A percentile compares a stretch with the other conserved stretches of the same genome.
phyloP scores from a whole-genome alignment of 2,888 invertebrate genomes.

The Lepidocyrtoides sp. region DNA sequence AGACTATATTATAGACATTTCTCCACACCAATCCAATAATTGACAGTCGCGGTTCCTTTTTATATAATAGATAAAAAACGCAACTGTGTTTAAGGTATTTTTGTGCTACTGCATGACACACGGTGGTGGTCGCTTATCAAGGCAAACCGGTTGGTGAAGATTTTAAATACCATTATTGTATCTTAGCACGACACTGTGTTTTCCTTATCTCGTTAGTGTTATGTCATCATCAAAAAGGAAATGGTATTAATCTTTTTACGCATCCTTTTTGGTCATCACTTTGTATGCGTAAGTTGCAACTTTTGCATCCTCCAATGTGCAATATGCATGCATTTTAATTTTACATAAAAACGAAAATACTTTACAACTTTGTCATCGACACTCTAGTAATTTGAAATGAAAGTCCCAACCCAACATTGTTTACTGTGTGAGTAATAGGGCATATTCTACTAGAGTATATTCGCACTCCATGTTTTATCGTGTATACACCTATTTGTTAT shows the following conservation, averaged over 20 bases:
- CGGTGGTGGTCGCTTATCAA: neutral
- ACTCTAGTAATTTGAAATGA: too few species aligned
- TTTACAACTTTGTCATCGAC: too few species aligned
- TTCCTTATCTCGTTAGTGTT: neutral
- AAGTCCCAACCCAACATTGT: too few species aligned
- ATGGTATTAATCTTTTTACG: constrained; percentile 49
- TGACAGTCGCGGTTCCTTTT: neutral
- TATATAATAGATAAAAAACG: neutral
- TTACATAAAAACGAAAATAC: neutral
- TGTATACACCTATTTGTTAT: too few species aligned
- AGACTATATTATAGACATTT: too few species aligned
- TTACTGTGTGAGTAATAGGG: too few species aligned
- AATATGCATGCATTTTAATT: constrained; percentile 31
- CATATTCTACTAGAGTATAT: too few species aligned
- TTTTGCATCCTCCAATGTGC: neutral
- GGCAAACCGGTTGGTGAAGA: constrained; percentile 21
- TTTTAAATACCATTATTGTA: neutral
- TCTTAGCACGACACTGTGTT: neutral
- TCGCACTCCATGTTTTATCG: too few species aligned
- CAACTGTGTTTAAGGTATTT: neutral
- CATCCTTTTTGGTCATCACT: neutral
- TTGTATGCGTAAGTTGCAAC: neutral
- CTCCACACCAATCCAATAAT: too few species aligned
- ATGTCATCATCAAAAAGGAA: constrained; percentile 60
- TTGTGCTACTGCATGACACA: neutral